These are phyloP conservation scores for Coleophora flavipennella DNA, from an alignment of 2,888 invertebrate genomes.

Conservation along the genomic window DNA sequence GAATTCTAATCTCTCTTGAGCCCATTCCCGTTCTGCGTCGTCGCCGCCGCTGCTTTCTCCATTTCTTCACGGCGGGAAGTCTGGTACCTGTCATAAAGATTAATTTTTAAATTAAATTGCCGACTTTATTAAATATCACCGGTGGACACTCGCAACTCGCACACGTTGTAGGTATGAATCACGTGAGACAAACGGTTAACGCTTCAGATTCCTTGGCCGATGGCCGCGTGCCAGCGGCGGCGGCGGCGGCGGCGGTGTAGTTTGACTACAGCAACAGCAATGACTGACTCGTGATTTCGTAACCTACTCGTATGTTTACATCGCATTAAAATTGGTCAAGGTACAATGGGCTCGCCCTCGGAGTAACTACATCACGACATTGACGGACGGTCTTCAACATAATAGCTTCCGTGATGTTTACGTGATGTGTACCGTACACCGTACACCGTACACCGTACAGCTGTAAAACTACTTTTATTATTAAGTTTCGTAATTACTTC, in stretches of 20 bases:
- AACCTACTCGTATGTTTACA: slow-evolving; percentile 61
- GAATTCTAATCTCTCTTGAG: slow-evolving; percentile 70
- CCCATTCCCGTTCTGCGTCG: slow-evolving; percentile 73
- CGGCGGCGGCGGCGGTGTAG: too few species aligned
- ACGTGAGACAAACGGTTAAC: slow-evolving; percentile 46
- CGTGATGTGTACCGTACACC: too few species aligned
- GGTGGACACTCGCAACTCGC: slow-evolving; percentile 17
- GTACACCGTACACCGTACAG: too few species aligned
- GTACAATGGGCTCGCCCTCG: slow-evolving; percentile 16
- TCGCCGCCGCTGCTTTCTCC: slow-evolving; percentile 46
- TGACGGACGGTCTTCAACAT: too few species aligned
- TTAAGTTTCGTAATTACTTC: too few species aligned
- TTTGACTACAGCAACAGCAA: slow-evolving; percentile 36
- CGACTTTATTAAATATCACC: slow-evolving; percentile 3
- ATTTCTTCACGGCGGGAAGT: slow-evolving; percentile 68
- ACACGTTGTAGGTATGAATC: slow-evolving; percentile 9
- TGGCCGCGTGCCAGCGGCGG: slow-evolving; percentile 40
- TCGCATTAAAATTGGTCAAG: slow-evolving; percentile 52
- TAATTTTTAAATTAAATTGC: too few species aligned
- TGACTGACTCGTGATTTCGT: slow-evolving; percentile 52
- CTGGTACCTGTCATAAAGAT: slow-evolving; percentile 57
- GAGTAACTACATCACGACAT: too few species aligned
- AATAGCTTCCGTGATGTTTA: too few species aligned
- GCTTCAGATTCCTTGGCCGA: slow-evolving; percentile 42
- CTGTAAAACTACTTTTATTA: too few species aligned